phyloP scores from a whole-genome alignment of 1,140 invertebrate genomes.

The Aphis craccivora region DNA sequence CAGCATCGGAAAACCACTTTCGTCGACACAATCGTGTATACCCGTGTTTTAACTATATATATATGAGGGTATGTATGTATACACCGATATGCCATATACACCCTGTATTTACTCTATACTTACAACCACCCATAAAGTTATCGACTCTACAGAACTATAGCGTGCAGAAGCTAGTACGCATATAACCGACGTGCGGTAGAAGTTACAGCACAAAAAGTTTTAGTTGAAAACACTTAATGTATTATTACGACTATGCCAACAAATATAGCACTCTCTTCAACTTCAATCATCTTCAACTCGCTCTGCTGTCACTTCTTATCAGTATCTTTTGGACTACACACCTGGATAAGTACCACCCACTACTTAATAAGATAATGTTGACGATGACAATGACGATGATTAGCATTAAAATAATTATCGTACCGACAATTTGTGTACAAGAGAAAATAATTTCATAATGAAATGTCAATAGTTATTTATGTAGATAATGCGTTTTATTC shows the following conservation, averaged over 20 bases:
- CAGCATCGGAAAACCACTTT: background rate
- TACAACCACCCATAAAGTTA: background rate
- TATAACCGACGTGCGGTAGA: background rate
- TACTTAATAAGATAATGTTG: background rate
- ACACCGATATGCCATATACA: background rate
- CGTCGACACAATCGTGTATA: background rate
- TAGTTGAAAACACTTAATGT: constrained; percentile 48
- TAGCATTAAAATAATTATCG: background rate
- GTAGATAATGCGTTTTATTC: too few species aligned
- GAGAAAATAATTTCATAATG: background rate
- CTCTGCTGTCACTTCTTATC: background rate
- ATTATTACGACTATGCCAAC: constrained; percentile 1
- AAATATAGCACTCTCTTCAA: background rate
- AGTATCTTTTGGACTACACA: background rate
- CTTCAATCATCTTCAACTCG: background rate
- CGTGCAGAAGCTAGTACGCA: background rate
- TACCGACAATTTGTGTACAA: background rate
- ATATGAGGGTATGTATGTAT: background rate
- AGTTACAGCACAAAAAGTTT: constrained; percentile 18
- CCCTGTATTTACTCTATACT: background rate
- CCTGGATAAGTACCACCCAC: background rate
- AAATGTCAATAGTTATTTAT: background rate
- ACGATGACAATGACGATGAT: background rate
- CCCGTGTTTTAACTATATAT: background rate
- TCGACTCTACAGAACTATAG: background rate